Base-by-base conservation (phyloP, 2,113 vertebrate species). In the Anarhynchus alexandrinus region DNA sequence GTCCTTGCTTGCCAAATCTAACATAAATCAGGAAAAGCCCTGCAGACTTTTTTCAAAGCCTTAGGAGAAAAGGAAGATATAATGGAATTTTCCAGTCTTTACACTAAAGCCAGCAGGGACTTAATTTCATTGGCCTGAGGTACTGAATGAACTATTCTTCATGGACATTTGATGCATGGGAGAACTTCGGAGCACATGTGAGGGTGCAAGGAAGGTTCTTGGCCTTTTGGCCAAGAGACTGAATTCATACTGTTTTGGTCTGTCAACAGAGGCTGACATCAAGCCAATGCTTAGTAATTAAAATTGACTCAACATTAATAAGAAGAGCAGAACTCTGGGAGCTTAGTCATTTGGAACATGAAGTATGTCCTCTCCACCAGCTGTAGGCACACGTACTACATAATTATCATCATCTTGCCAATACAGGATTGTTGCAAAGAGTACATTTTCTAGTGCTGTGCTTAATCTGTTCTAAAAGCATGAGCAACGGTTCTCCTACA, bases 381-480 rank as follows among this genome's bases (percentile, higher is more conserved):
- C 36, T 72, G 38, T 65, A 91, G 83, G 88, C 67, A 92, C 8
- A 32, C 25, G 54, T 90, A 40, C 27, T 65, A 69, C 49, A 57
- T 86, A 95, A 92, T 86, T 57, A 83, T 69, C 29, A 82, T 80
- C 58, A 86, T 80, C 43, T 45, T 86, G 74, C 34, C 82, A 80
- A 61, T 88, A 66, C 30, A 61, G 38, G 15, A 81, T 83, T 90
- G 43, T 88, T 83, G 92, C 76, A 86, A 88, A 88, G 51, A 29
- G 30, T 47, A 62, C 34, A n/a, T 94, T 94, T 93, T 78, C 54
- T 72, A 94, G 64, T 58, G 36, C 45, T 86, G 13, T 82, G 34
- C 54, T 69, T 82, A 92, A 88, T 93, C n/a, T 92, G 16, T 18
- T 92, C 40, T 80, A 88, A 95, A 97, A 69, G 23, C 74, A 40